Conservation (phyloP, 2,797 vertebrate genomes). For the Phataginus tricuspis region DNA sequence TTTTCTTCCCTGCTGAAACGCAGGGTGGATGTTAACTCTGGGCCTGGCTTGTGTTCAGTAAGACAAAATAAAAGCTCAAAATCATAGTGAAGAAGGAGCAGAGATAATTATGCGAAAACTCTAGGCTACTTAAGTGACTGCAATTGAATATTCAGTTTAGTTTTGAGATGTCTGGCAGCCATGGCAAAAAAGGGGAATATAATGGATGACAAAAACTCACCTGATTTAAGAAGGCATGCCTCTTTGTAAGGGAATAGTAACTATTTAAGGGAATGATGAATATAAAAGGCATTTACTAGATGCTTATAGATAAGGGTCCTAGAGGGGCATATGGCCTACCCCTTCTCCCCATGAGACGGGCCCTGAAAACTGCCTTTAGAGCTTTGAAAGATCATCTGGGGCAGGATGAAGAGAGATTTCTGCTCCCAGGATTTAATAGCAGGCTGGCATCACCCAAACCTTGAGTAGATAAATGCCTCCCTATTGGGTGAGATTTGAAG, state of each 20-base stretch:
- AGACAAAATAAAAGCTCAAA: constrained; percentile 57
- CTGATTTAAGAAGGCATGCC: background rate
- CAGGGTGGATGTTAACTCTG: background rate
- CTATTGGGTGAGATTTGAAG: background rate
- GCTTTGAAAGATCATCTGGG: background rate
- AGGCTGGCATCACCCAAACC: background rate
- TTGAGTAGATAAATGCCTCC: background rate
- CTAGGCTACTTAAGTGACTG: background rate
- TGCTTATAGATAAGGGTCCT: background rate
- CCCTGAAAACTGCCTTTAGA: constrained; percentile 18
- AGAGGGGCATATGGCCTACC: background rate
- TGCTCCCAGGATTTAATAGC: background rate
- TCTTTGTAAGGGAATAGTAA: background rate
- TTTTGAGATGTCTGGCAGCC: constrained; percentile 43
- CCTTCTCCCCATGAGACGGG: background rate
- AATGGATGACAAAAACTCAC: background rate
- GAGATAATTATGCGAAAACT: constrained; percentile 30
- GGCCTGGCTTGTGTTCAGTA: background rate
- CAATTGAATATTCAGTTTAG: background rate
- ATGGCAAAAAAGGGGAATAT: background rate
- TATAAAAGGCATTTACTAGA: background rate
- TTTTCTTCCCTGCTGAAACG: constrained; percentile 7
- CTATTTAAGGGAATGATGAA: background rate
- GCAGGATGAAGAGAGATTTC: background rate
- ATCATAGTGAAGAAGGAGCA: background rate